Conservation (phyloP, 2,113 vertebrate species). For the Anseranas semipalmata region DNA sequence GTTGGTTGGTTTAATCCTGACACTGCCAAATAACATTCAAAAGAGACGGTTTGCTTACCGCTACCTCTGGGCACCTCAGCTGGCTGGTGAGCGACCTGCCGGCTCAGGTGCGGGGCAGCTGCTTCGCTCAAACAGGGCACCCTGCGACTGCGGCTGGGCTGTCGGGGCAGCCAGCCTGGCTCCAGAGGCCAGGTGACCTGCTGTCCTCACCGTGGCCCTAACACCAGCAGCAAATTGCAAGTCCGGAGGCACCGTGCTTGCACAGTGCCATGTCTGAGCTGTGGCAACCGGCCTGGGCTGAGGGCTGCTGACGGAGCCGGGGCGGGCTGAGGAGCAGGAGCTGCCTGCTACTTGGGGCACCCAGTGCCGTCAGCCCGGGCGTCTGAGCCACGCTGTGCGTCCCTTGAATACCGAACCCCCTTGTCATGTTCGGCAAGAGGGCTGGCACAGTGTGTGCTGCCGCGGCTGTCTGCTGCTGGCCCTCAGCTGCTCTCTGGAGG, state of each 20-base stretch:
- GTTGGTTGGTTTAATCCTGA: not conserved
- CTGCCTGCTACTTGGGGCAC: not conserved
- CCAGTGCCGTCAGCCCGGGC: not conserved
- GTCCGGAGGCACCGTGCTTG: not conserved
- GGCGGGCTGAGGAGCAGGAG: not conserved
- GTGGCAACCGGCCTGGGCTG: fast-evolving
- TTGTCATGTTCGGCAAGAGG: fast-evolving
- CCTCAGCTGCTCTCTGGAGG: not conserved
- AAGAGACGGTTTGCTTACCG: not conserved
- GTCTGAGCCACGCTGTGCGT: not conserved
- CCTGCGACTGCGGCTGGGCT: not conserved
- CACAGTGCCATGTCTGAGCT: fast-evolving
- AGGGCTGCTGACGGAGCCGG: fast-evolving
- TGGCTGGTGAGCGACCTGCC: not conserved
- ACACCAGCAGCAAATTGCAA: not conserved
- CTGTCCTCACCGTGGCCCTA: not conserved
- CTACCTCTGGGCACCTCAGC: not conserved
- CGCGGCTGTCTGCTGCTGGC: fast-evolving
- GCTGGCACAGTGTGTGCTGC: not conserved
- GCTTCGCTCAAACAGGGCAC: fast-evolving
- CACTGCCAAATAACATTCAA: not conserved
- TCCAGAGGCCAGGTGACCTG: not conserved
- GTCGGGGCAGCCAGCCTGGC: not conserved
- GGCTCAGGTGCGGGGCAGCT: not conserved
- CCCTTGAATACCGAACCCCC: not conserved